Percentiles rank a stretch among this genome's conserved stretches.
Conservation (phyloP, 2,888 invertebrate species). For the Petrolisthes manimaculis region DNA sequence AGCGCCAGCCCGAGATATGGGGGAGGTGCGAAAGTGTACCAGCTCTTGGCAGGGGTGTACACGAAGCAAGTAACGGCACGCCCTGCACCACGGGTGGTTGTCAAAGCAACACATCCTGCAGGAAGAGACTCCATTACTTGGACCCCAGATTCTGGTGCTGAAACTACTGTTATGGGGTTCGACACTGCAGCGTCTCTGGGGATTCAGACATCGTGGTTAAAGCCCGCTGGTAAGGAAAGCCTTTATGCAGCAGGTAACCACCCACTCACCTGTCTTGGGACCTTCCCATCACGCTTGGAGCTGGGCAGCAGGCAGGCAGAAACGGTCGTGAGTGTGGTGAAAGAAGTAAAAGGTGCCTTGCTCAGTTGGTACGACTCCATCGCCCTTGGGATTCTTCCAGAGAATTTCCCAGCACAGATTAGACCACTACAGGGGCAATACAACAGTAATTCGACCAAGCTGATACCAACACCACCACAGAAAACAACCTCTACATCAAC, state of each 20-base stretch:
- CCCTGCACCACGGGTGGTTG: not conserved
- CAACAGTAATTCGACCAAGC: not conserved
- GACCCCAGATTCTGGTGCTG: slow-evolving; percentile 19
- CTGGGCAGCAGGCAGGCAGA: not conserved
- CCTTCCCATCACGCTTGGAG: not conserved
- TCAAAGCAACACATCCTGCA: slow-evolving; percentile 16
- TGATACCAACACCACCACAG: not conserved
- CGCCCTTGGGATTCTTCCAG: slow-evolving; percentile 1
- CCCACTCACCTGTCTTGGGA: slow-evolving; percentile 2
- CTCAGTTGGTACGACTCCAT: slow-evolving; percentile 5
- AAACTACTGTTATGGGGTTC: slow-evolving; percentile 14
- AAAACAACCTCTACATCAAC: not conserved
- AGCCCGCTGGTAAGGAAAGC: no score
- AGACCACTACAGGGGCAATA: not conserved
- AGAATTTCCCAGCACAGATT: slow-evolving; percentile 15
- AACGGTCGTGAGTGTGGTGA: not conserved
- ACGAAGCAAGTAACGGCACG: not conserved
- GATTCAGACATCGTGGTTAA: not conserved
- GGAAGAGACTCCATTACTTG: not conserved
- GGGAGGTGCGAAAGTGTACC: not conserved
- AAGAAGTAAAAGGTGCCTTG: slow-evolving; percentile 7
- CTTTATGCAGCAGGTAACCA: slow-evolving; percentile 4
- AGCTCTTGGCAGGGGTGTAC: not conserved
- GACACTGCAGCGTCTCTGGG: not conserved
- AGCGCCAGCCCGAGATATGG: not conserved